phyloP scores from a whole-genome alignment of 2,113 vertebrate species.

The Myiagra hebetior region DNA sequence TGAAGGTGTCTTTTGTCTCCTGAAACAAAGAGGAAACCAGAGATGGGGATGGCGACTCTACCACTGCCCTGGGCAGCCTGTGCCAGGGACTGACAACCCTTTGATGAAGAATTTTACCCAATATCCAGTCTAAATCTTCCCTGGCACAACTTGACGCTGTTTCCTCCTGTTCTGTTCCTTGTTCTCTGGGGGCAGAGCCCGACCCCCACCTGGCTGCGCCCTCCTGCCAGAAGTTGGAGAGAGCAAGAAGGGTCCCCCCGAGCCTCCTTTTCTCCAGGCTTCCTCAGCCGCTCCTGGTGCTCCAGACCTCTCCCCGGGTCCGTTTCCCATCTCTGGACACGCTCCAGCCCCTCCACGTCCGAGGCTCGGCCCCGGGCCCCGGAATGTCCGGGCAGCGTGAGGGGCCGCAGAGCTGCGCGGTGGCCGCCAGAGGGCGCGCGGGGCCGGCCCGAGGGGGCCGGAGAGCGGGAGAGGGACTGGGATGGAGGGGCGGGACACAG shows the following conservation, averaged over 20 bases:
- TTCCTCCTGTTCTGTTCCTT: background rate
- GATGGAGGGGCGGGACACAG: no score
- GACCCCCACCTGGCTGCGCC: no score
- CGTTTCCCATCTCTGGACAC: no score
- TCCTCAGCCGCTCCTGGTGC: background rate
- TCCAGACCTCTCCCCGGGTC: fast-evolving
- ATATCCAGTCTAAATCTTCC: background rate
- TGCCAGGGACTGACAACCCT: background rate
- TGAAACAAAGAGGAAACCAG: background rate
- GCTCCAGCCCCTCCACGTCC: background rate
- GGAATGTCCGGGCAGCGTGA: no score
- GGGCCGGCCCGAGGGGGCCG: background rate
- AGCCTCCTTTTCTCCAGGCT: background rate
- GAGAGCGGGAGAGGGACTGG: background rate
- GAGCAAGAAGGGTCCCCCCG: background rate
- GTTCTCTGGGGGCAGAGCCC: background rate
- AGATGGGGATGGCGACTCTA: no score
- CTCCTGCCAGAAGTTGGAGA: no score
- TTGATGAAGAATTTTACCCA: no score
- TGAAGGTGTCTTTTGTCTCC: conserved; percentile 5
- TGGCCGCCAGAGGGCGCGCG: background rate
- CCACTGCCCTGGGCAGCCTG: no score
- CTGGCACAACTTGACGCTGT: background rate
- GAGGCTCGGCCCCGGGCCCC: background rate
- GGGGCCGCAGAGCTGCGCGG: background rate